Evolutionary conservation across 2,888 invertebrate species (phyloP).

Genomic region (Leptinotarsa juncta): DNA sequence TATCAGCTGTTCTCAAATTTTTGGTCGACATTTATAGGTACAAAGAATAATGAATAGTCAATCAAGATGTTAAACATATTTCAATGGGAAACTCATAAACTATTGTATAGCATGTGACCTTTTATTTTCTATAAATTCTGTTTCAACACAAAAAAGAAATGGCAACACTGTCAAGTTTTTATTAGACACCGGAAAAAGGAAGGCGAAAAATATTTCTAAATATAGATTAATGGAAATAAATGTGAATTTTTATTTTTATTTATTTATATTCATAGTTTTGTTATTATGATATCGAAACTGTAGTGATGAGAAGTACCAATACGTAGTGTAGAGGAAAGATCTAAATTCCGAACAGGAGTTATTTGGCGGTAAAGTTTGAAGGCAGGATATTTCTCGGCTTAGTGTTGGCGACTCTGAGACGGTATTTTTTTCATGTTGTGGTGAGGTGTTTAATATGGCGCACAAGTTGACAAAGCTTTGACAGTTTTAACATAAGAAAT

Average conservation of each 20-base stretch:
- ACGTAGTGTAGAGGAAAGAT: too few relatives aligned
- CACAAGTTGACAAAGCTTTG: conserved; percentile 59
- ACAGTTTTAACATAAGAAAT: conserved; percentile 53
- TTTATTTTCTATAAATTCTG: too few relatives aligned
- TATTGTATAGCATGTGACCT: too few relatives aligned
- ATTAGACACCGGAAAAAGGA: not conserved
- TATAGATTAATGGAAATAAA: not conserved
- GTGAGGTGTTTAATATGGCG: conserved; percentile 59
- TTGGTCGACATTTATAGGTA: too few relatives aligned
- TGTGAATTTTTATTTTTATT: not conserved
- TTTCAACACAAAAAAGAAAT: not conserved
- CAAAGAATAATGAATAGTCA: too few relatives aligned
- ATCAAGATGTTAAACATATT: too few relatives aligned
- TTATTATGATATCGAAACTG: not conserved
- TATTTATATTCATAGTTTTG: not conserved
- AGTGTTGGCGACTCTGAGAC: conserved; percentile 46
- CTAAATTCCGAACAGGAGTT: too few relatives aligned
- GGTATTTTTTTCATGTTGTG: conserved; percentile 52
- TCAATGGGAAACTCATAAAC: too few relatives aligned
- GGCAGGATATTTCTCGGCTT: conserved; percentile 38
- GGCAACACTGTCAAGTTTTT: not conserved
- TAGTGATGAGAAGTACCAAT: too few relatives aligned
- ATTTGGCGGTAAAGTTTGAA: conserved; percentile 52
- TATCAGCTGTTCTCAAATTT: too few relatives aligned
- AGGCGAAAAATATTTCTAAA: not conserved